These are phyloP conservation scores for Muraenolepis orangiensis DNA, from an alignment of 2,797 vertebrate species.

Conservation along the genomic window DNA sequence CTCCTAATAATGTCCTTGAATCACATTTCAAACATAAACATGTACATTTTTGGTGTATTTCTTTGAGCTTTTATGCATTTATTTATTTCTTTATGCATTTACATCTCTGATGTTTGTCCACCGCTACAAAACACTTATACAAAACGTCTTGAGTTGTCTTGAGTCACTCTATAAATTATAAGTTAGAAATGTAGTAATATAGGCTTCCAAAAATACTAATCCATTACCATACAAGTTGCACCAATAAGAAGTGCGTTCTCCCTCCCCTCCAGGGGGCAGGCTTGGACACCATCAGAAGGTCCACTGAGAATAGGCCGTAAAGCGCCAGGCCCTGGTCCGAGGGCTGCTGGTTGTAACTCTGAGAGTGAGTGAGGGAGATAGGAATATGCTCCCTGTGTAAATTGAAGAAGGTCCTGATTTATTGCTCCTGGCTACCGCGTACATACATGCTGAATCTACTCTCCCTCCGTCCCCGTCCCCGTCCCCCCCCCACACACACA, in stretches of 20 bases:
- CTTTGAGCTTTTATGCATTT: no score
- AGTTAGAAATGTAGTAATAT: no score
- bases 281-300: conserved; percentile 26
- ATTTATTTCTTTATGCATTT: no score
- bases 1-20: no score
- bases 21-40: no score
- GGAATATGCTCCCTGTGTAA: conserved; percentile 71
- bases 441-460: conserved; percentile 73
- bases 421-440: conserved; percentile 55
- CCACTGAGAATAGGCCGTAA: conserved; percentile 59
- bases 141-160: no score
- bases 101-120: no score
- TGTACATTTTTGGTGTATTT: no score
- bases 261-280: background rate
- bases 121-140: no score
- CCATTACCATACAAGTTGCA: no score
- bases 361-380: conserved; percentile 70
- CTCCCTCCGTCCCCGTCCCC: conserved; percentile 29
- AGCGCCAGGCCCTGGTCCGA: conserved; percentile 66
- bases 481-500: background rate
- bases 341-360: conserved; percentile 62
- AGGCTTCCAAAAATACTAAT: no score
- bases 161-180: no score
- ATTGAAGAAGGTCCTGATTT: conserved; percentile 75
- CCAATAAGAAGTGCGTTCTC: background rate